Conservation (phyloP, 2,888 invertebrate species). For the Diadegma fenestrale region DNA sequence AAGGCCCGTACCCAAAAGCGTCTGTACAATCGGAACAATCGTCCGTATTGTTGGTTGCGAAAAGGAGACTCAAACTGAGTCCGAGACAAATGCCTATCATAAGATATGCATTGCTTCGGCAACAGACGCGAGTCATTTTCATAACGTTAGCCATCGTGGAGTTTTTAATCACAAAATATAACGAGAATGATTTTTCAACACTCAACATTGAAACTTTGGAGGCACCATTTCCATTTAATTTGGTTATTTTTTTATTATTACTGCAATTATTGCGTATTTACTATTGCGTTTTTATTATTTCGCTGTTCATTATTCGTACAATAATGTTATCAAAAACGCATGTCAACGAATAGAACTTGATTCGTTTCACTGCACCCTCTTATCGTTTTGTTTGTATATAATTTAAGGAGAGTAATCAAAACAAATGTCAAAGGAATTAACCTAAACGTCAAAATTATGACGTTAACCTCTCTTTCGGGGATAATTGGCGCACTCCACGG, state of each 20-base stretch:
- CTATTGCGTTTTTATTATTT: background rate
- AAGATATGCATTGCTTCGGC: constrained; percentile 87
- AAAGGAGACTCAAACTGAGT: constrained; percentile 86
- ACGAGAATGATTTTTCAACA: background rate
- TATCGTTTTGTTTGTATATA: background rate
- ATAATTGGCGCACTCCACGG: background rate
- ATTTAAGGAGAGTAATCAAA: background rate
- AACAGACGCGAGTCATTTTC: constrained; percentile 79
- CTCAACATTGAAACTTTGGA: background rate
- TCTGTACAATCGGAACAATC: constrained; percentile 70
- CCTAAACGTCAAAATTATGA: background rate
- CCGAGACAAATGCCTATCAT: constrained; percentile 87
- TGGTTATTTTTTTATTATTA: background rate
- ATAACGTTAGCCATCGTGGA: constrained; percentile 70
- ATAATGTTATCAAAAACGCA: background rate
- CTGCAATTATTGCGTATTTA: background rate
- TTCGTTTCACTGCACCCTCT: background rate
- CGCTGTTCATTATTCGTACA: background rate
- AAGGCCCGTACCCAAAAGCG: background rate
- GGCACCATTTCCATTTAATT: background rate
- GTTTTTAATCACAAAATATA: background rate
- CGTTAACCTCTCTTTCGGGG: background rate
- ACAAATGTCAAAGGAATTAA: background rate
- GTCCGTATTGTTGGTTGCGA: constrained; percentile 85
- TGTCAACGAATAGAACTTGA: background rate